Conservation (phyloP, 37 sponge, comb jelly and placozoan species). For the Cliona cf. orientalis region DNA sequence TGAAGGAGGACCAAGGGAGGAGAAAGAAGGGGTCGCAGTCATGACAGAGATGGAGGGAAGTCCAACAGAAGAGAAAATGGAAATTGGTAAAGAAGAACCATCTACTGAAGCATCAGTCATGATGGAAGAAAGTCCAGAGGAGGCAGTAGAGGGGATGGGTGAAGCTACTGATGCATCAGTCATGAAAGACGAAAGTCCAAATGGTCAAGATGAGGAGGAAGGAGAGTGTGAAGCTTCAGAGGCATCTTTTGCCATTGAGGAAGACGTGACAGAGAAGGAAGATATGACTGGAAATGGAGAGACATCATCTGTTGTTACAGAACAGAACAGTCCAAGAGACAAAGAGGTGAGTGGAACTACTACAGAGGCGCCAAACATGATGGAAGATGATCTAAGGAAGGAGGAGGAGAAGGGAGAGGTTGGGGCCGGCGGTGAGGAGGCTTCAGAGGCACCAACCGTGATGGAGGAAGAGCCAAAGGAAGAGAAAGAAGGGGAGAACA, state of each 20-base stretch:
- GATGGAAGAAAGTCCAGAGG: background rate
- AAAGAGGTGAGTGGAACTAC: no score
- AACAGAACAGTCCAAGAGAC: no score
- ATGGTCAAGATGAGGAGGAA: background rate
- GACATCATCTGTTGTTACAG: no score
- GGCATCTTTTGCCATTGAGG: background rate
- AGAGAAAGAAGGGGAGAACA: background rate
- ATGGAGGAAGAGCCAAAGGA: background rate
- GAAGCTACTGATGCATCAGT: no score
- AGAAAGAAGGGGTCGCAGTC: background rate
- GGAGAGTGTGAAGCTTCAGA: background rate
- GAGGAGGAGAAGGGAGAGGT: slow-evolving; percentile 4
- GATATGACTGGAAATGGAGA: no score
- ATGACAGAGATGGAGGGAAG: background rate
- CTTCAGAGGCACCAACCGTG: background rate
- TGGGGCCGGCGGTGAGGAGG: background rate
- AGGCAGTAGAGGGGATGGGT: background rate
- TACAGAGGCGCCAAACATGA: no score
- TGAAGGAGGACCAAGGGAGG: background rate
- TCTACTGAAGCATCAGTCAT: no score
- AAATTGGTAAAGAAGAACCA: no score
- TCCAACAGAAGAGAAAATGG: background rate
- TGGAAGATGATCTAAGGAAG: slow-evolving; percentile 1
- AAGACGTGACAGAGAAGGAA: background rate
- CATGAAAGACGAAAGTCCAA: background rate